A percentile compares a stretch with the other conserved stretches of the same genome.
Conservation (phyloP, 2,888 invertebrate species). For the Chromoteleia sp. region DNA sequence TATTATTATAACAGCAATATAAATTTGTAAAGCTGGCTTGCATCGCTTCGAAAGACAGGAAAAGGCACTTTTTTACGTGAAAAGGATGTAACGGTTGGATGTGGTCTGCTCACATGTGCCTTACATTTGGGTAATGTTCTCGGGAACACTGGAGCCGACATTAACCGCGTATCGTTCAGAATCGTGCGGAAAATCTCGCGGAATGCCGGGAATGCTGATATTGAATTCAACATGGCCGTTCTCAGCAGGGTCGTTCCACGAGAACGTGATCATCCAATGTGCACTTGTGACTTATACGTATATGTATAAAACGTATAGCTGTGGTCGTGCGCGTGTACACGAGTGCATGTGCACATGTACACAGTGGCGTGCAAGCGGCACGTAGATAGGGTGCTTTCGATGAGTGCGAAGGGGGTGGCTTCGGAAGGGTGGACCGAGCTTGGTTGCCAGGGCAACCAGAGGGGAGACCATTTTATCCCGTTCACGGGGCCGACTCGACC, state of each 20-base stretch:
- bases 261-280: constrained; percentile 64
- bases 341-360: constrained; percentile 69
- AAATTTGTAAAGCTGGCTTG: constrained; percentile 21
- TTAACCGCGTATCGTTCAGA: constrained; percentile 75
- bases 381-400: constrained; percentile 70
- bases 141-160: constrained; percentile 68
- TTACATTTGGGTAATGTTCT: constrained; percentile 62
- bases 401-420: constrained; percentile 66
- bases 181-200: constrained; percentile 76
- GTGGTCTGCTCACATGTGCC: constrained; percentile 62
- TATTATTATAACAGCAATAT: neutral
- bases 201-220: constrained; percentile 83
- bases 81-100: constrained; percentile 44
- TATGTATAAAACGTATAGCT: constrained; percentile 33
- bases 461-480: constrained; percentile 84
- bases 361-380: constrained; percentile 67
- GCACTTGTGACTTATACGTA: constrained; percentile 61
- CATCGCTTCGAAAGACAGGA: constrained; percentile 46
- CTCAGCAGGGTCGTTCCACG: constrained; percentile 74
- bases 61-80: constrained; percentile 58
- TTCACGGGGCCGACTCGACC: constrained; percentile 78
- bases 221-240: constrained; percentile 85
- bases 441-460: constrained; percentile 82
- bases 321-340: constrained; percentile 48
- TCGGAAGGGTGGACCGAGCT: constrained; percentile 81